A percentile compares a stretch with the other conserved stretches of the same genome.
Evolutionary conservation across 2,113 vertebrate species (phyloP).

Genomic region (Pollachius pollachius): DNA sequence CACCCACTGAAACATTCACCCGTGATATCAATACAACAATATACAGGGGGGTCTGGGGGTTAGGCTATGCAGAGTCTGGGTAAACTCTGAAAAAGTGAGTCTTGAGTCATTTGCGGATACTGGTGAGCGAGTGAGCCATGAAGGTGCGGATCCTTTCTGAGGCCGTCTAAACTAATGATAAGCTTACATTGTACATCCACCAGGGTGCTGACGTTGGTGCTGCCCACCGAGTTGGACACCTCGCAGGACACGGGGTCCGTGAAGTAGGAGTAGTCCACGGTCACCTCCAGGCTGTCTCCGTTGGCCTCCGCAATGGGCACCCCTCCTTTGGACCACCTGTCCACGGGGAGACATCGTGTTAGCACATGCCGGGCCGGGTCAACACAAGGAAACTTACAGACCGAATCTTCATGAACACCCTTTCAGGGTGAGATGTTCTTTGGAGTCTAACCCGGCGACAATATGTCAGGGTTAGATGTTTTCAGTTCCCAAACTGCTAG

Average conservation of each 20-base stretch:
- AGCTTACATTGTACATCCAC: conserved; percentile 85
- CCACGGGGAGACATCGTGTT: conserved; percentile 39
- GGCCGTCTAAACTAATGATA: not conserved
- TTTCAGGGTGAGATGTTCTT: too few relatives aligned
- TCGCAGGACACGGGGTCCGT: conserved; percentile 89
- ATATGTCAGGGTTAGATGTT: too few relatives aligned
- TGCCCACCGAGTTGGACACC: conserved; percentile 87
- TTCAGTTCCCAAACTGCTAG: too few relatives aligned
- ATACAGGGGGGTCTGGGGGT: too few relatives aligned
- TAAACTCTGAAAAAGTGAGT: too few relatives aligned
- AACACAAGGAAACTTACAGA: conserved; percentile 27
- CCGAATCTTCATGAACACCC: not conserved
- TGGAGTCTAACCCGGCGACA: too few relatives aligned
- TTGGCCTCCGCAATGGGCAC: conserved; percentile 81
- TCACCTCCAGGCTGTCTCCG: conserved; percentile 81
- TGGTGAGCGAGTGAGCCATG: too few relatives aligned
- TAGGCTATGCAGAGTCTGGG: too few relatives aligned
- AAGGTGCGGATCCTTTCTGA: not conserved
- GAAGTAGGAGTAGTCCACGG: conserved; percentile 85
- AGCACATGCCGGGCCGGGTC: conserved; percentile 34
- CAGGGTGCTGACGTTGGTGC: conserved; percentile 86
- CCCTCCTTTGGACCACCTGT: conserved; percentile 89
- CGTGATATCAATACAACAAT: not conserved
- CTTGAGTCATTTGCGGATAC: not conserved
- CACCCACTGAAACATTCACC: conserved; percentile 23